A percentile compares a stretch with the other conserved stretches of the same genome.
These are phyloP conservation scores for Kuschelorhynchus macadamiae DNA, from an alignment of 2,888 invertebrate genomes.

Conservation along the genomic window DNA sequence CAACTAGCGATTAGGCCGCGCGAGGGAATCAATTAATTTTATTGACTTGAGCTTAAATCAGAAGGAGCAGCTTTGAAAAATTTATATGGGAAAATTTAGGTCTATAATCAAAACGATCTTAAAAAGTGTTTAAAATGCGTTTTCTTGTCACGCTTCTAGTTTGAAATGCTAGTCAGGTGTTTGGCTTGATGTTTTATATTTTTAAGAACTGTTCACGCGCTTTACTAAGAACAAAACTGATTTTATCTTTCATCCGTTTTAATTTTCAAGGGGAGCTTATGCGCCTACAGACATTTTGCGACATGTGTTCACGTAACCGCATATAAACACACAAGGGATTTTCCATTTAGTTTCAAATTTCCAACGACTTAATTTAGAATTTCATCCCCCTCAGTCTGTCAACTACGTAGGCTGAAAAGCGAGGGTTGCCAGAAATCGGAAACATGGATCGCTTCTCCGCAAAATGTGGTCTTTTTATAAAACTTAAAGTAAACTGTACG, in stretches of 20 bases:
- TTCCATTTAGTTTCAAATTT: conserved; percentile 24
- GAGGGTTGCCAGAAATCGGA: too few relatives aligned
- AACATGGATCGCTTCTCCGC: too few relatives aligned
- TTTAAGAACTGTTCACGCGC: too few relatives aligned
- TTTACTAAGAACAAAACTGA: too few relatives aligned
- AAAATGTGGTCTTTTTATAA: too few relatives aligned
- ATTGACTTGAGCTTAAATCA: conserved; percentile 10
- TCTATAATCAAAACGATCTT: conserved; percentile 17
- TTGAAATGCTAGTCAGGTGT: neutral
- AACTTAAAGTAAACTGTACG: too few relatives aligned
- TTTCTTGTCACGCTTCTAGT: neutral
- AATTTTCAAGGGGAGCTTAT: neutral
- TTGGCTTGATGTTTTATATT: neutral
- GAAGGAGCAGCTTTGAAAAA: conserved; percentile 4
- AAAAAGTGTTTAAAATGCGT: conserved; percentile 3
- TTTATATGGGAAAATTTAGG: conserved; percentile 14
- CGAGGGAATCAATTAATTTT: conserved; percentile 37
- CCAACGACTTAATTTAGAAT: conserved; percentile 40
- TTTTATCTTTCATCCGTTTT: too few relatives aligned
- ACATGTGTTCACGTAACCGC: conserved; percentile 15
- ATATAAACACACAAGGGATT: conserved; percentile 12
- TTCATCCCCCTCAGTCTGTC: conserved; percentile 7
- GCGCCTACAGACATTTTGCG: conserved; percentile 8
- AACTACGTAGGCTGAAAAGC: too few relatives aligned
- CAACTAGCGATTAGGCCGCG: conserved; percentile 12